Base-by-base conservation (phyloP, 37 sponge, comb jelly and placozoan species). In the Theonella swinhoei region DNA sequence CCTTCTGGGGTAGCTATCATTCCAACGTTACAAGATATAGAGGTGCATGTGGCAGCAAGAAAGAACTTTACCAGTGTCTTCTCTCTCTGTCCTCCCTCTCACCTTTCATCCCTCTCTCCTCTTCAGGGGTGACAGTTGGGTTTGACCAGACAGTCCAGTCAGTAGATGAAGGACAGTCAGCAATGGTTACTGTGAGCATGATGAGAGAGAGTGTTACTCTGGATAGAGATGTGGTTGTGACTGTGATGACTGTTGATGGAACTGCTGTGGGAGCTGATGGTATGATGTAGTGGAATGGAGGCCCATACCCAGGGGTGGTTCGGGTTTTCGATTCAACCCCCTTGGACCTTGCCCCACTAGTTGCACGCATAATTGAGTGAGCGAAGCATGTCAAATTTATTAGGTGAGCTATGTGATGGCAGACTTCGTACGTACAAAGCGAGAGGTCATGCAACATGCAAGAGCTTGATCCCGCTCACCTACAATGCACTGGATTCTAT, bases 41-140 rank as follows among this genome's bases (percentile, higher is more conserved):
- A 14, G 54, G 54, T 47, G 14, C 14, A 47, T 7, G 14, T 7
- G 14, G 54, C 11, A 17, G 7, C 7, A 47, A 47, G 54, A 14
- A 14, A 47, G 54, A 47, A 47, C 14, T 47, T 47, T 47, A 47
- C 11, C 14, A 47, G 14, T 14, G 14, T 47, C 14, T 47, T 47
- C 54, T 47, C 7, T 17, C 7, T 47, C 14, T 47, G n/a, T 47
- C 7, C 54, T 47, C 11, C 54, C 54, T 17, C 54, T 7, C 14
- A 17, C 7, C 54, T 14, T 47, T 47, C 54, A 47, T 17, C 54
- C 54, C 14, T 47, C 54, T 3, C 32, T 33, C 32, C 38, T 70
- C 19, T 70, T 19, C 71, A 34, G 71, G 37, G 5, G 71, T 70
- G 71, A 70, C 71, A 34, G 37, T 70, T 33, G 71, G 71, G 3